A percentile compares a stretch with the other conserved stretches of the same genome.
phyloP scores from a whole-genome alignment of 2,888 invertebrate genomes.

The Catocala fraxini region DNA sequence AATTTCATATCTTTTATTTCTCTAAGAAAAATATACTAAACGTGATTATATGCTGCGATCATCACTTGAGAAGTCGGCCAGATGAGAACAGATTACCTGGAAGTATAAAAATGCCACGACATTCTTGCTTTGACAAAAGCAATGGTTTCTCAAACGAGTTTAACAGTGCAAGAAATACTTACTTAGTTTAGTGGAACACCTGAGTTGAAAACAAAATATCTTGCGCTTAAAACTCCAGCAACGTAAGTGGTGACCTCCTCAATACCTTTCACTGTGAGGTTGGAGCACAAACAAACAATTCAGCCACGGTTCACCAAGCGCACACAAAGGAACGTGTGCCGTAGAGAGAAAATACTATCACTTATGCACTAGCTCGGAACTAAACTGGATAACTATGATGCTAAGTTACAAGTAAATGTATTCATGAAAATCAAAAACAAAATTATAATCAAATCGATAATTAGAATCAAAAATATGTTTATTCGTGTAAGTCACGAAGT shows the following conservation, averaged over 20 bases:
- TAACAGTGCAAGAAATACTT: constrained; percentile 15
- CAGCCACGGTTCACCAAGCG: constrained; percentile 44
- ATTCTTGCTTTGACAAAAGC: neutral
- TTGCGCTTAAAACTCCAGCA: constrained; percentile 10
- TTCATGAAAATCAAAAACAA: neutral
- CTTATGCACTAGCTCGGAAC: constrained; percentile 28
- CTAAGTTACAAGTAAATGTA: neutral
- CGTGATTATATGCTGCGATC: no score
- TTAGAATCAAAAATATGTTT: no score
- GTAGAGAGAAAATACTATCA: constrained; percentile 38
- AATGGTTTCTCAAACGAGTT: constrained; percentile 1
- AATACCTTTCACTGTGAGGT: constrained; percentile 46
- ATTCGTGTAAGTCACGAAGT: no score
- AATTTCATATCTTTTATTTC: no score
- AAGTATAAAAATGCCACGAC: no score
- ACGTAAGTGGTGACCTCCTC: constrained; percentile 38
- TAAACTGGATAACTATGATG: constrained; percentile 1
- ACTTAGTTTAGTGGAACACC: constrained; percentile 13
- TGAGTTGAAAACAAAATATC: constrained; percentile 17
- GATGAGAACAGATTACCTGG: no score
- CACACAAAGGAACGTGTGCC: constrained; percentile 38
- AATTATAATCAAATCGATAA: no score
- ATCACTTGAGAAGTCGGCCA: no score
- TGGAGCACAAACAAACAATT: constrained; percentile 26
- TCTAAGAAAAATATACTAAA: no score